phyloP scores from a whole-genome alignment of 2,797 vertebrate genomes.

The Salarias fasciatus region DNA sequence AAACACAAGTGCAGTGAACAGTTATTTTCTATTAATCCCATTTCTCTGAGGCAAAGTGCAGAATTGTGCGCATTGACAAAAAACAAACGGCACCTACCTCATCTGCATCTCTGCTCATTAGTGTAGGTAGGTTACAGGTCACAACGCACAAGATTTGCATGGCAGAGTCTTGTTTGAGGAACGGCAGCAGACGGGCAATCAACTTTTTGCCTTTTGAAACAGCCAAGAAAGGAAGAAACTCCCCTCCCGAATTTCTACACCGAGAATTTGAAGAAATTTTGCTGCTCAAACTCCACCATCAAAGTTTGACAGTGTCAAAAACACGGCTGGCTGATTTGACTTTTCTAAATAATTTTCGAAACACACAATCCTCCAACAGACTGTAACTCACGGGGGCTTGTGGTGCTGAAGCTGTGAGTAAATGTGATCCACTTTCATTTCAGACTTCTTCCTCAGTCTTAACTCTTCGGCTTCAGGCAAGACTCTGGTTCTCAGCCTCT shows the following conservation, averaged over 20 bases:
- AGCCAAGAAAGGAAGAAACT: constrained; percentile 89
- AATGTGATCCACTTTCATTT: constrained; percentile 84
- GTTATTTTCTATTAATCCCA: no score
- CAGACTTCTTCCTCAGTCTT: constrained; percentile 74
- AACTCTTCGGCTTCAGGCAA: constrained; percentile 74
- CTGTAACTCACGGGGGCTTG: constrained; percentile 79
- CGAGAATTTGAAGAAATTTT: background rate
- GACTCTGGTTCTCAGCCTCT: constrained; percentile 71
- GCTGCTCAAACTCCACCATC: background rate
- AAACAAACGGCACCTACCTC: constrained; percentile 76
- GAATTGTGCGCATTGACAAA: no score
- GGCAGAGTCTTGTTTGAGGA: constrained; percentile 80
- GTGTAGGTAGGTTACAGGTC: constrained; percentile 84
- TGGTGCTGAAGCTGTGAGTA: constrained; percentile 82
- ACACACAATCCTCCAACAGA: no score
- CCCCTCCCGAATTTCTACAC: constrained; percentile 85
- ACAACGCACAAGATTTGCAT: constrained; percentile 82
- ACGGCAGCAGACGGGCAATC: constrained; percentile 85
- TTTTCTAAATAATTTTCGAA: no score
- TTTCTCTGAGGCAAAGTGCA: no score
- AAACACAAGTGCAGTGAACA: no score
- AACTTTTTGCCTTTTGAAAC: constrained; percentile 92
- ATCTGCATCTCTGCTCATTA: constrained; percentile 88
- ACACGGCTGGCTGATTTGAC: no score
- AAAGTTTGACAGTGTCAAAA: no score